Percentiles rank a stretch among this genome's conserved stretches.
Evolutionary conservation across 2,113 vertebrate genomes (phyloP).

Genomic region (Labeo rohita): DNA sequence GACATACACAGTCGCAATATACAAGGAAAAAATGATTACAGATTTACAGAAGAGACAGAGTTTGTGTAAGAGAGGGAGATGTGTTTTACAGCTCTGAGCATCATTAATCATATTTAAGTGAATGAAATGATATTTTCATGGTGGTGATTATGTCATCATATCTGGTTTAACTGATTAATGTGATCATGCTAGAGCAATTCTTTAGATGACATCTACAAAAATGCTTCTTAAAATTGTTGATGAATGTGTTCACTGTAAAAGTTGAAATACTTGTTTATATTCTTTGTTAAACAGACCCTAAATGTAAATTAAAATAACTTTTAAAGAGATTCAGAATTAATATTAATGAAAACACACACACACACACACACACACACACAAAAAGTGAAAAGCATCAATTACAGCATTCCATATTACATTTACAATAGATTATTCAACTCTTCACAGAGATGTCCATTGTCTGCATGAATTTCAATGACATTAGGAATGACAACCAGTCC

Average conservation of each 20-base stretch:
- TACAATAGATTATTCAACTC: neutral
- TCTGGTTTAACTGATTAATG: conserved; percentile 47
- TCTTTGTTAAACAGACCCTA: neutral
- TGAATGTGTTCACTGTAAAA: conserved; percentile 12
- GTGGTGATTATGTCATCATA: conserved; percentile 42
- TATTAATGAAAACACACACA: neutral
- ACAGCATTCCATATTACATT: neutral
- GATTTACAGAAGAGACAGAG: conserved; percentile 22
- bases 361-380: neutral
- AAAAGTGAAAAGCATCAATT: neutral
- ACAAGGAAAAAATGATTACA: neutral
- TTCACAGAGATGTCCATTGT: neutral
- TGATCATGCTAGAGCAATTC: conserved; percentile 23
- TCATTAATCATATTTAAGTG: conserved; percentile 57
- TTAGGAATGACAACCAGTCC: neutral
- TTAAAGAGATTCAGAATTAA: neutral
- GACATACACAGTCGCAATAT: neutral
- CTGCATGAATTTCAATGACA: neutral
- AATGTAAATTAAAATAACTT: neutral
- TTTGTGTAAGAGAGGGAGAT: conserved; percentile 27
- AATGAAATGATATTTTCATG: conserved; percentile 52
- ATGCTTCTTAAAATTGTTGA: neutral
- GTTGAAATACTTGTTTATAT: neutral
- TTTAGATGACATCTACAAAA: neutral
- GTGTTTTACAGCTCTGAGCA: conserved; percentile 28